These are phyloP conservation scores for Nasonia giraulti DNA, from an alignment of 1,140 invertebrate species.

Conservation along the genomic window DNA sequence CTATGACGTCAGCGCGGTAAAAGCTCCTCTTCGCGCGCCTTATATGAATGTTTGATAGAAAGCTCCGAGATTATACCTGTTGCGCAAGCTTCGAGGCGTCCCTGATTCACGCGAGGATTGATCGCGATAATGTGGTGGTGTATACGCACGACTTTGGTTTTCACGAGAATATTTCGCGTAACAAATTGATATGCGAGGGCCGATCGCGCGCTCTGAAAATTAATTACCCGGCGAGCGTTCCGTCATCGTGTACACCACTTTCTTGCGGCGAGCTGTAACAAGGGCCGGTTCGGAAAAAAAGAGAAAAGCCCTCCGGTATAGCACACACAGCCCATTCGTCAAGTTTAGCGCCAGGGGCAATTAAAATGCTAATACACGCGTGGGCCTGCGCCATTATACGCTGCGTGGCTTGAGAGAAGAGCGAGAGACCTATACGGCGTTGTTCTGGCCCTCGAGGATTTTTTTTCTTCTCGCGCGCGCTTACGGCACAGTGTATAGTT, in stretches of 20 bases:
- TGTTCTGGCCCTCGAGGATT: not conserved
- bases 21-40: not conserved
- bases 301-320: not conserved
- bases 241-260: no score
- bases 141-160: no score
- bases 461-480: not conserved
- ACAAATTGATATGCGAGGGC: no score
- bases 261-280: no score
- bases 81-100: no score
- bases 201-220: no score
- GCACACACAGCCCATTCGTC: not conserved
- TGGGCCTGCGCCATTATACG: not conserved
- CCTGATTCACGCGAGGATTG: not conserved
- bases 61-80: not conserved
- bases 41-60: not conserved
- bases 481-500: not conserved
- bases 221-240: no score
- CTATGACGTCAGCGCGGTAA: not conserved
- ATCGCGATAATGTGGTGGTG: not conserved
- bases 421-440: not conserved
- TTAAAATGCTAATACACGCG: conserved; percentile 32
- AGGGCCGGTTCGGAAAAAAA: not conserved
- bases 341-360: not conserved
- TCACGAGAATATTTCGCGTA: no score
- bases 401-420: not conserved